Base-by-base conservation (phyloP, 2,797 vertebrate species). In the Otus scops region DNA sequence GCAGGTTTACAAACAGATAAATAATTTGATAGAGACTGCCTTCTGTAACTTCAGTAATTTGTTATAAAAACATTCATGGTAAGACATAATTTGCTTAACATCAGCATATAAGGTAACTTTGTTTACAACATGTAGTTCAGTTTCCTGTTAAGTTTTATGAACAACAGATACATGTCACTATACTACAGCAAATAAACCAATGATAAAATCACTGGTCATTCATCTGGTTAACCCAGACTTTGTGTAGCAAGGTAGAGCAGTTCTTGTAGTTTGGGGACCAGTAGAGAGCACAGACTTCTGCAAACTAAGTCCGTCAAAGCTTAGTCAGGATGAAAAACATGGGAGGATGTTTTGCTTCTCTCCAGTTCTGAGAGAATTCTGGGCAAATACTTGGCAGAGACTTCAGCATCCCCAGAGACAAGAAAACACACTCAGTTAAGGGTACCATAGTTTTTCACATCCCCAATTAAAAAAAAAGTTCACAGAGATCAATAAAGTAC, bases 131-230 rank as follows among this genome's bases (percentile, higher is more conserved):
- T 5, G 7, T 15, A 67, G 59, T 89, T 77, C 23, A 32, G 32
- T 15, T 86, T 16, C 15, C 23, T 0, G 0, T 57, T 75, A 64
- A 10, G 1, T 47, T 69, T 77, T 39, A 53, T 24, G 34, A 77
- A 20, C 15, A 67, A 28, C 7, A 80, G 41, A 9, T 38, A 57
- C 4, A 8, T 30, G 22, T 51, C 54, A 23, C 36, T 56, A 11
- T 27, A 39, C 51, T 39, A 53, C 13, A 71, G 32, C 16, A 90
- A 86, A 90, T 47, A 88, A 90, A 81, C 10, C 45, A 65, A 6
- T 41, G 23, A 68, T 45, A 74, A 76, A 85, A 81, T 22, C 17
- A 41, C 5, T 59, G 22, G 8, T 16, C 4, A 39, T 64, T 68
- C 17, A 38, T n/a, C 41, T 85, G 24, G 23, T 61, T 60, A 76